phyloP scores from a whole-genome alignment of 2,888 invertebrate genomes.

The Notodonta dromedarius region DNA sequence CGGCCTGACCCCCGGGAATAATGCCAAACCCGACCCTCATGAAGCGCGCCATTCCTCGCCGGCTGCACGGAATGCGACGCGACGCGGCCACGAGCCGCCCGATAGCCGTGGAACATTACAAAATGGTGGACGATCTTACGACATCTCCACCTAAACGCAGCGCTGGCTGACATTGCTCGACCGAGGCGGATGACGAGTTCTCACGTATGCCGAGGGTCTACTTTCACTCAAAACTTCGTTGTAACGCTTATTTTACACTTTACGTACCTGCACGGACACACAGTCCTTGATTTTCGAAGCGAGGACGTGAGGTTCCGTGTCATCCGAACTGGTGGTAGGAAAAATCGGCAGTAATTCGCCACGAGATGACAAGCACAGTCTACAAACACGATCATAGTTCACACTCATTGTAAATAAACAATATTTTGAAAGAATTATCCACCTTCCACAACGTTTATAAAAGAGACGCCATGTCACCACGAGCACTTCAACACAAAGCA shows the following conservation, averaged over 20 bases:
- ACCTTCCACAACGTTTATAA: conserved; percentile 69
- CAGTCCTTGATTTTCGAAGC: conserved; percentile 86
- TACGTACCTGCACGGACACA: conserved; percentile 87
- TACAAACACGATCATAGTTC: conserved; percentile 84
- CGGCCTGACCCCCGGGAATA: conserved; percentile 77
- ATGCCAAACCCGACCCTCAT: conserved; percentile 77
- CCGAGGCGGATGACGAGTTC: conserved; percentile 83
- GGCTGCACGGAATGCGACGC: conserved; percentile 81
- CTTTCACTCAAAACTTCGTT: conserved; percentile 79
- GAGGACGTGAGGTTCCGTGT: conserved; percentile 81
- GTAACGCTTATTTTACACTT: conserved; percentile 60
- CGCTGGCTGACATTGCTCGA: conserved; percentile 80
- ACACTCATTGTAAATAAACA: conserved; percentile 83
- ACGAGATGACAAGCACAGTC: conserved; percentile 86
- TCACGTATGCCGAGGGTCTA: conserved; percentile 78
- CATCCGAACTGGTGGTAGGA: conserved; percentile 82
- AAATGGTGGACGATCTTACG: conserved; percentile 86
- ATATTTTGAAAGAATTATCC: conserved; percentile 60
- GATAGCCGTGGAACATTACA: conserved; percentile 83
- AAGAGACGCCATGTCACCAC: conserved; percentile 83
- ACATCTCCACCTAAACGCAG: conserved; percentile 82
- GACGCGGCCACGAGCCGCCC: conserved; percentile 78
- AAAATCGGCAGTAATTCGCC: conserved; percentile 86
- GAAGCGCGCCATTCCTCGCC: conserved; percentile 74
- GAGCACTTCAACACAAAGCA: conserved; percentile 83